Evolutionary conservation across 2,797 vertebrate genomes (phyloP).

Genomic region (Tangara arthus): DNA sequence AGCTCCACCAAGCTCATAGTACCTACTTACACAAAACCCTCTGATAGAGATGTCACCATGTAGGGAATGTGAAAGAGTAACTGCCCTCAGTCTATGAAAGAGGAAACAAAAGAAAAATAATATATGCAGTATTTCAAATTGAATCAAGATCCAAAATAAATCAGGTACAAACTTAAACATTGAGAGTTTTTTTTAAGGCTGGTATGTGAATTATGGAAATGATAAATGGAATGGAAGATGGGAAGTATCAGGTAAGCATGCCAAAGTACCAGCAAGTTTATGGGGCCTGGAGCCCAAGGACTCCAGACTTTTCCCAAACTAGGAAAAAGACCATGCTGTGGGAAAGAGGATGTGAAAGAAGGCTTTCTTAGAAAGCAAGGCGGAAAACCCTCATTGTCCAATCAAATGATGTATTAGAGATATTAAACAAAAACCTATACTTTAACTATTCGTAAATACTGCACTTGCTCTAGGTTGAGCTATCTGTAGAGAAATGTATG

Average conservation of each 20-base stretch:
- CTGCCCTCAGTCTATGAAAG: background rate
- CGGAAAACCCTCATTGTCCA: background rate
- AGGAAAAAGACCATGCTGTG: background rate
- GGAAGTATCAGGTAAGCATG: background rate
- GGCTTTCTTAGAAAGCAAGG: background rate
- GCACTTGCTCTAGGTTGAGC: background rate
- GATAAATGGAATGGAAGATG: background rate
- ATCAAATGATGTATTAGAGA: background rate
- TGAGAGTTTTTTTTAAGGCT: background rate
- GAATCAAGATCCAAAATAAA: background rate
- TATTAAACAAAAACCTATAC: background rate
- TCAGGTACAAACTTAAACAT: background rate
- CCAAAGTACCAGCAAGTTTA: background rate
- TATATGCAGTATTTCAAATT: background rate
- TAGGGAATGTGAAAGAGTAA: background rate
- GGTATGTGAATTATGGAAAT: background rate
- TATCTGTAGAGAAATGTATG: background rate
- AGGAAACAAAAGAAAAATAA: background rate
- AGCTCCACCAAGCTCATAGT: background rate
- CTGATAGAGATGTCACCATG: background rate
- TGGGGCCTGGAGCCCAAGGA: background rate
- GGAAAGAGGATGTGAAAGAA: background rate
- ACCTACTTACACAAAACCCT: background rate
- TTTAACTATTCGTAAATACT: background rate
- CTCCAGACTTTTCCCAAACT: background rate